A percentile compares a stretch with the other conserved stretches of the same genome.
These are phyloP conservation scores for Lanistes nyassanus DNA, from an alignment of 1,140 invertebrate species.

Conservation along the genomic window DNA sequence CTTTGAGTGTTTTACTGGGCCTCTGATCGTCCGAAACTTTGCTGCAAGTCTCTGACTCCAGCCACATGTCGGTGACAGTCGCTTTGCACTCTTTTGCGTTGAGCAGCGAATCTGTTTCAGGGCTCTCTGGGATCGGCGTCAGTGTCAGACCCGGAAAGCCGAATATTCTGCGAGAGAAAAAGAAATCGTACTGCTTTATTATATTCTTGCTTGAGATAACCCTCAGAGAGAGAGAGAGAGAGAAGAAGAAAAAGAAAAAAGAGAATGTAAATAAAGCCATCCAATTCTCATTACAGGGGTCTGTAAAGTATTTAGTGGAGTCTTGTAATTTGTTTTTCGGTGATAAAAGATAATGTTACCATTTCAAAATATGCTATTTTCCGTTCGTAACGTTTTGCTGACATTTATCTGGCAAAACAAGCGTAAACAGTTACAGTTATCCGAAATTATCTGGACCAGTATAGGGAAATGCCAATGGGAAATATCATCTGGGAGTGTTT, in stretches of 20 bases:
- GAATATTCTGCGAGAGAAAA: background rate
- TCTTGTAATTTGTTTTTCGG: too few relatives aligned
- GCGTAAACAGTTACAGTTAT: too few relatives aligned
- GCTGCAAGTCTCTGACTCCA: background rate
- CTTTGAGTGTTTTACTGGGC: background rate
- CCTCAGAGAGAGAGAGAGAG: background rate
- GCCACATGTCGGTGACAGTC: background rate
- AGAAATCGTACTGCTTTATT: too few relatives aligned
- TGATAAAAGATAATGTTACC: too few relatives aligned
- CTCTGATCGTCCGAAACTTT: background rate
- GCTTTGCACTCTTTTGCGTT: background rate
- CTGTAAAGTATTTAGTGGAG: too few relatives aligned
- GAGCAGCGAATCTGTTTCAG: constrained; percentile 11
- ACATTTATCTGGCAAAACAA: too few relatives aligned
- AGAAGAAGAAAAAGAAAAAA: background rate
- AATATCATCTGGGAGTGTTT: too few relatives aligned
- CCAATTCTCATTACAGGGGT: background rate
- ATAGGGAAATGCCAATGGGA: too few relatives aligned
- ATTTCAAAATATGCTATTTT: too few relatives aligned
- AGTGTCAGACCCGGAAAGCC: constrained; percentile 24
- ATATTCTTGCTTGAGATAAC: background rate
- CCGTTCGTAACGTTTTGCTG: too few relatives aligned
- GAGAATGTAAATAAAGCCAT: background rate
- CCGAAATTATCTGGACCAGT: too few relatives aligned
- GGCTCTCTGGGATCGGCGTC: constrained; percentile 24